phyloP scores from a whole-genome alignment of 2,113 vertebrate genomes.

The Thermophis baileyi region DNA sequence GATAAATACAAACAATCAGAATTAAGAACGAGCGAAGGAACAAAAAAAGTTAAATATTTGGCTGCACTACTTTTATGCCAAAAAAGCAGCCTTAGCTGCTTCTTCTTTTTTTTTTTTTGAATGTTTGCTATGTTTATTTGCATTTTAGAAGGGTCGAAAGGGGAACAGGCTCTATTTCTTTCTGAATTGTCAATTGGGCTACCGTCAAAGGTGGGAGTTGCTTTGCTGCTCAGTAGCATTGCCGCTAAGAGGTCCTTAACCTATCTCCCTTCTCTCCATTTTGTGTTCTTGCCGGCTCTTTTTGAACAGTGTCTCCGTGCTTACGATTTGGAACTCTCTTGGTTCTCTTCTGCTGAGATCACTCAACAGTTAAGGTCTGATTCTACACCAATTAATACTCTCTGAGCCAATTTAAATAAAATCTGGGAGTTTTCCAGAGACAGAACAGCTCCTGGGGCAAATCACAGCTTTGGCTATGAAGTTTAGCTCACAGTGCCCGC shows the following conservation, averaged over 20 bases:
- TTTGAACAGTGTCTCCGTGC: background rate
- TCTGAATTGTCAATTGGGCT: background rate
- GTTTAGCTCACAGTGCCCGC: too few species aligned
- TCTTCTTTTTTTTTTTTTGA: too few species aligned
- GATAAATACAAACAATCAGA: constrained; percentile 37
- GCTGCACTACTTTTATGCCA: constrained; percentile 50
- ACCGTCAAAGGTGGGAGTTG: background rate
- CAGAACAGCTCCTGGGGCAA: background rate
- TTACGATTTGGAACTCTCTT: background rate
- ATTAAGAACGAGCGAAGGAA: constrained; percentile 27
- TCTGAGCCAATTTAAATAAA: background rate
- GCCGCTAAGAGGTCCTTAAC: background rate
- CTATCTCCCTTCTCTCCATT: background rate
- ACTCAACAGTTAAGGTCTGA: background rate
- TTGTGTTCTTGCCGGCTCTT: background rate
- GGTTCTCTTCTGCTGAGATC: background rate
- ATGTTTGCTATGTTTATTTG: background rate
- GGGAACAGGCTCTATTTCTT: background rate
- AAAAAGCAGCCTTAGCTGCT: background rate
- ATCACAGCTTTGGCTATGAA: background rate
- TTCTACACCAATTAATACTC: background rate
- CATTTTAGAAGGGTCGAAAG: background rate
- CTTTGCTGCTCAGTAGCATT: background rate
- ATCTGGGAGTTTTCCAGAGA: background rate
- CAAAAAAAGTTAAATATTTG: constrained; percentile 11